Conservation (phyloP, 1,140 invertebrate genomes). For the Theocolax elegans region DNA sequence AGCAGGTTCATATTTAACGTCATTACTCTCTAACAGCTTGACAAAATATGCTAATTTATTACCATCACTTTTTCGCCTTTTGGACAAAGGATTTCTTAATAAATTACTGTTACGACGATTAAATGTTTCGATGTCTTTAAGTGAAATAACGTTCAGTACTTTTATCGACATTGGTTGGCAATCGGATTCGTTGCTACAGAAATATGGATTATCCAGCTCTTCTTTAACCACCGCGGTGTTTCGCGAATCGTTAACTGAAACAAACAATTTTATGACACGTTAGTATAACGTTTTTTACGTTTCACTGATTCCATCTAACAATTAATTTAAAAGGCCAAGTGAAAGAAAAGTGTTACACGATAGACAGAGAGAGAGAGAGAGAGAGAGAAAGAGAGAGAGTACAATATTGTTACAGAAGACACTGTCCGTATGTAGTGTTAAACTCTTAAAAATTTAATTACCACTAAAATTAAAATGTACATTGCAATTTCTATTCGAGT, state of each 20-base stretch:
- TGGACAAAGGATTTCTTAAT: conserved; percentile 21
- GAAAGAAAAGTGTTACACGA: too few relatives aligned
- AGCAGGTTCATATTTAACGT: not conserved
- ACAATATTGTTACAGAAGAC: conserved; percentile 18
- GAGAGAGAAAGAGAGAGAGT: conserved; percentile 8
- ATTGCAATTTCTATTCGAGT: not conserved
- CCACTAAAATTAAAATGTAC: not conserved
- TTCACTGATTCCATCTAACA: conserved; percentile 2
- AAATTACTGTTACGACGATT: conserved; percentile 2
- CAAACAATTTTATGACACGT: not conserved
- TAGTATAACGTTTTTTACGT: not conserved
- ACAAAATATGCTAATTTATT: not conserved
- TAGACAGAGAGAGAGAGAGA: conserved; percentile 10
- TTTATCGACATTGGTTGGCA: conserved; percentile 1
- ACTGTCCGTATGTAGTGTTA: not conserved
- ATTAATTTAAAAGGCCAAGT: conserved; percentile 28
- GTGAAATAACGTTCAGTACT: conserved; percentile 32
- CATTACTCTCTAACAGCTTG: not conserved
- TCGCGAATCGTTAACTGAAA: conserved; percentile 5
- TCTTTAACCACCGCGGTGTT: conserved; percentile 12
- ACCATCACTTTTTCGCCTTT: not conserved
- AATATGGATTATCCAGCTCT: not conserved
- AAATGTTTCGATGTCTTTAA: conserved; percentile 29
- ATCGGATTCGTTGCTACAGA: not conserved
- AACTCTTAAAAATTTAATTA: conserved; percentile 6